Evolutionary conservation across 2,797 vertebrate species (phyloP), one percentile per base, ranked within the genome.

Genomic region (Gambelia wislizenii): DNA sequence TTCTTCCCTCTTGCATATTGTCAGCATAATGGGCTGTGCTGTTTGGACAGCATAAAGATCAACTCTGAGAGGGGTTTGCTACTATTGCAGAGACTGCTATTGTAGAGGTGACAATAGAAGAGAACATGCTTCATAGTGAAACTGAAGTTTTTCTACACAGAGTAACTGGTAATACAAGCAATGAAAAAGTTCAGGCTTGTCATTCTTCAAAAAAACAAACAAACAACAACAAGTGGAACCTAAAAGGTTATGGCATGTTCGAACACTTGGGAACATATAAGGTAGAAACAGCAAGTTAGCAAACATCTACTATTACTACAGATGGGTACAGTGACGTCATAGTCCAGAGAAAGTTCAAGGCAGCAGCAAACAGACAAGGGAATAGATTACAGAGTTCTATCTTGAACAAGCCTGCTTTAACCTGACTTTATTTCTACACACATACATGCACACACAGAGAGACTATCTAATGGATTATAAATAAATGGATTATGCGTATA

Each of bases 341-440:
- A 85, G 27, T 30, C n/a, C 0, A 84, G 89, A 69, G 88, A 92
- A 96, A 95, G 95, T 96, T 93, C 95, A 87, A 89, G 76, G 83
- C 59, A 77, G 74, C 59, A 3, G 1, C 61, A 87, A 0, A 47
- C 2, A 89, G 59, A 42, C 1, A 6, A 87, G 52, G 75, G 79
- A 82, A 0, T 36, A 1, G 79, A 92, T 93, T 95, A 94, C 72
- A 91, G 89, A 91, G 84, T 89, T 94, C 88, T 0, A 5, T 27
- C 64, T 79, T 74, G 39, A 61, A 52, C 39, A 64, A 33, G 44
- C n/a, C 9, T 82, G 56, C 52, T 67, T 52, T 36, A 64, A 81
- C n/a, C 7, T 30, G 77, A 72, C 12, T 49, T 56, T 42, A n/a
- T 74, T 79, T 74, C 16, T 77, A 33, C n/a, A 72, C 10, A 42